Evolutionary conservation across 2,888 invertebrate genomes (phyloP).

Genomic region (Synergus itoensis): DNA sequence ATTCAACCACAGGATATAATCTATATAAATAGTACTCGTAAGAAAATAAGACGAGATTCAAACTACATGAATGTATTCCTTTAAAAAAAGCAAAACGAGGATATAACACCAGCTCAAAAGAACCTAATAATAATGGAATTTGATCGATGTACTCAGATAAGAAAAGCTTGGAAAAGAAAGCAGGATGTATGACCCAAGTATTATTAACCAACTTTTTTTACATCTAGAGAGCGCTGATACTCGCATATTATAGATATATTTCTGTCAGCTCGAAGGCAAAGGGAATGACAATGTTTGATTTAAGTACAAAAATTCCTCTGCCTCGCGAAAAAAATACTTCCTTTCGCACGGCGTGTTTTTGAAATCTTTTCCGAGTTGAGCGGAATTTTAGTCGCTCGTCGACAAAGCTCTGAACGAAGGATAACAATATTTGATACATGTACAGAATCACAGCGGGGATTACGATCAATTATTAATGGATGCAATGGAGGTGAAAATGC

Average conservation of each 20-base stretch:
- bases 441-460: conserved; percentile 55
- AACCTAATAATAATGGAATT: conserved; percentile 54
- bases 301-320: conserved; percentile 41
- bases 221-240: conserved; percentile 26
- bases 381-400: conserved; percentile 16
- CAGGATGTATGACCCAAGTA: conserved; percentile 41
- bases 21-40: conserved; percentile 29
- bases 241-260: conserved; percentile 38
- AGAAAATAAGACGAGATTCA: conserved; percentile 22
- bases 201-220: conserved; percentile 2
- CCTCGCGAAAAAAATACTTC: conserved; percentile 24
- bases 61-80: conserved; percentile 30
- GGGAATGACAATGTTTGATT: conserved; percentile 27
- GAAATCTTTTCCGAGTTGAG: conserved; percentile 38
- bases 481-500: conserved; percentile 45
- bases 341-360: conserved; percentile 37
- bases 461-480: conserved; percentile 72
- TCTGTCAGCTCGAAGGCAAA: conserved; percentile 31
- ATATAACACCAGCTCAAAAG: conserved; percentile 71
- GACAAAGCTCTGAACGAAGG: conserved; percentile 1
- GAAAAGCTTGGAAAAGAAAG: conserved; percentile 43
- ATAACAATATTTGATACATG: conserved; percentile 40
- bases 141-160: conserved; percentile 43
- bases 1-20: conserved; percentile 30
- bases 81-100: conserved; percentile 56